Evolutionary conservation across 2,113 vertebrate genomes (phyloP).

Genomic region (Cavia porcellus): DNA sequence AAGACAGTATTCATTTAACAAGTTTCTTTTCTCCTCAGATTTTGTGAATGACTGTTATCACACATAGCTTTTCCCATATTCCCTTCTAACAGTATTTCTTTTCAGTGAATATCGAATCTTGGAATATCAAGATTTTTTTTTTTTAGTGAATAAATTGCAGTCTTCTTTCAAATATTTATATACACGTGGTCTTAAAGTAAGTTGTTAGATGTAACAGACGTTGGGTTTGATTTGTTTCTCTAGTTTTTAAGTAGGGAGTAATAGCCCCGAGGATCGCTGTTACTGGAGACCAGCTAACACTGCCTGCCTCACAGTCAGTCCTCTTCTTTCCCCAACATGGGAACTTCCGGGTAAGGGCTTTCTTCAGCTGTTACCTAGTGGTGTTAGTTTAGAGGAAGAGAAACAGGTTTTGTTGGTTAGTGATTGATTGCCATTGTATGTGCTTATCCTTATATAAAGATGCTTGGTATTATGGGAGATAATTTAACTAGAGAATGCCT

Average conservation of each 20-base stretch:
- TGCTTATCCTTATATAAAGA: conserved; percentile 61
- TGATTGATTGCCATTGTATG: conserved; percentile 64
- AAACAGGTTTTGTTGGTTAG: conserved; percentile 81
- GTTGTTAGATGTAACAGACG: conserved; percentile 23
- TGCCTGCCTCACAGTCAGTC: not conserved
- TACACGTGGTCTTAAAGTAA: not conserved
- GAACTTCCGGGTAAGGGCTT: conserved; percentile 23
- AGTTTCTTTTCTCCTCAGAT: not conserved
- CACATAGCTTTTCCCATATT: not conserved
- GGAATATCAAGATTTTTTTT: conserved; percentile 1
- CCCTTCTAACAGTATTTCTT: not conserved
- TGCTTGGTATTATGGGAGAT: conserved; percentile 55
- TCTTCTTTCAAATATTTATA: not conserved
- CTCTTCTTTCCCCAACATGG: not conserved
- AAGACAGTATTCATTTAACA: conserved; percentile 5
- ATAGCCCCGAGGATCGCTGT: conserved; percentile 28
- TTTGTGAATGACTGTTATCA: not conserved
- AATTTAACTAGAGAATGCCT: conserved; percentile 56
- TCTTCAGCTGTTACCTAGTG: conserved; percentile 53
- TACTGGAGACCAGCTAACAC: not conserved
- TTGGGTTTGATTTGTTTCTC: conserved; percentile 37
- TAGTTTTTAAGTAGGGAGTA: conserved; percentile 47
- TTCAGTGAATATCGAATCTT: not conserved
- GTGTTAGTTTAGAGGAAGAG: conserved; percentile 66
- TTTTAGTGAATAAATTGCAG: not conserved